Evolutionary conservation across 2,113 vertebrate genomes (phyloP).

Genomic region (Hypomesus transpacificus): DNA sequence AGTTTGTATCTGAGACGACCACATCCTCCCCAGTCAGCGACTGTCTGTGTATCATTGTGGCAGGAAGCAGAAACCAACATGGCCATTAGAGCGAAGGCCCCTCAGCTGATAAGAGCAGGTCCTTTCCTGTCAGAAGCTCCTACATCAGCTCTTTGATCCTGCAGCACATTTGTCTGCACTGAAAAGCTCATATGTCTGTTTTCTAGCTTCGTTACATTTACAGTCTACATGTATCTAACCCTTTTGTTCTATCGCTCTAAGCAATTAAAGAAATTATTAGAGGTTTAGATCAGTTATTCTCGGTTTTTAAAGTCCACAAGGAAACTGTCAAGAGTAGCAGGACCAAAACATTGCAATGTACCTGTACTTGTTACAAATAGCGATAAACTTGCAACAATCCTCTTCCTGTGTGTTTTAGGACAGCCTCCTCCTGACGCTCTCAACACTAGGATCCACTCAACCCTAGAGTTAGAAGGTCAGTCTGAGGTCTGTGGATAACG

Average conservation of each 20-base stretch:
- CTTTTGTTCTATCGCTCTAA: no score
- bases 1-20: conserved; percentile 3
- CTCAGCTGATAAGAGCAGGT: conserved; percentile 2
- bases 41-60: background rate
- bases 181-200: no score
- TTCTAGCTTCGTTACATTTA: no score
- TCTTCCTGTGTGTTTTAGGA: background rate
- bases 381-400: background rate
- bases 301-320: no score
- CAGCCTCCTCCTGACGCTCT: no score
- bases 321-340: no score
- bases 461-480: background rate
- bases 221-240: no score
- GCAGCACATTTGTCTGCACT: background rate
- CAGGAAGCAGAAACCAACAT: conserved; percentile 7
- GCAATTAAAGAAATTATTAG: no score
- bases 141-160: background rate
- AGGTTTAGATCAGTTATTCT: no score
- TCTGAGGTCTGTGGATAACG: conserved; percentile 4
- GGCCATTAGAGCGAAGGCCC: background rate
- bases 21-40: conserved; percentile 21
- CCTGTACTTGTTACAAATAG: no score
- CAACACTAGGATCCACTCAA: no score
- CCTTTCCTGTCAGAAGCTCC: background rate
- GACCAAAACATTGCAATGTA: no score